These are phyloP conservation scores for Sitta europaea DNA, from an alignment of 2,113 vertebrate genomes.

Conservation along the genomic window DNA sequence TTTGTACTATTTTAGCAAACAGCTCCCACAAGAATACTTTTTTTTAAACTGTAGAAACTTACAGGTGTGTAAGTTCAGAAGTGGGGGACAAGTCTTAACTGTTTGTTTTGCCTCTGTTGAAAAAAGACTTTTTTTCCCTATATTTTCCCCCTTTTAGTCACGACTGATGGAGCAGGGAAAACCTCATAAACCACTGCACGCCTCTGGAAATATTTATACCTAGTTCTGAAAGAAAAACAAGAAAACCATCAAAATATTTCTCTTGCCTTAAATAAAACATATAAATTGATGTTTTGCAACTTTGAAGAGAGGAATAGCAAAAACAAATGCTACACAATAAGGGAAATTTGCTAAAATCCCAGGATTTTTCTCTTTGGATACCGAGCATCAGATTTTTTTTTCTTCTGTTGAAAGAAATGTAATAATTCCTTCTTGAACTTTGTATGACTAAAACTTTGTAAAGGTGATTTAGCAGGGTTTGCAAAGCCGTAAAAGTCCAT, in stretches of 20 bases:
- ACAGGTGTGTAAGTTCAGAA: background rate
- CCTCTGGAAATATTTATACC: background rate
- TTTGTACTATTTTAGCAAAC: background rate
- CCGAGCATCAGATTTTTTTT: fast-evolving
- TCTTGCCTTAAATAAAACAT: background rate
- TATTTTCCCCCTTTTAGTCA: fast-evolving
- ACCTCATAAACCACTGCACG: background rate
- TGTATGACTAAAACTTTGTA: background rate
- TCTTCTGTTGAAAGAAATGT: background rate
- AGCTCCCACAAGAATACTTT: background rate
- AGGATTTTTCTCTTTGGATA: background rate
- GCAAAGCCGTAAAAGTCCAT: background rate
- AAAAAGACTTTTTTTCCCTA: background rate
- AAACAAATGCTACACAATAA: background rate
- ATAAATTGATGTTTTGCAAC: background rate
- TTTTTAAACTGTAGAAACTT: background rate
- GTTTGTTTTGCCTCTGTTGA: background rate
- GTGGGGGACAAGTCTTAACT: background rate
- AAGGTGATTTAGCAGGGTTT: background rate
- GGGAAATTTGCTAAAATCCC: background rate
- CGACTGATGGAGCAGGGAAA: background rate
- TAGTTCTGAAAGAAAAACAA: background rate
- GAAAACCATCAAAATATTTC: background rate
- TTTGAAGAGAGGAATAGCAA: background rate
- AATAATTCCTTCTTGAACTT: background rate